phyloP scores from a whole-genome alignment of 2,113 vertebrate genomes.

The Vimba vimba region DNA sequence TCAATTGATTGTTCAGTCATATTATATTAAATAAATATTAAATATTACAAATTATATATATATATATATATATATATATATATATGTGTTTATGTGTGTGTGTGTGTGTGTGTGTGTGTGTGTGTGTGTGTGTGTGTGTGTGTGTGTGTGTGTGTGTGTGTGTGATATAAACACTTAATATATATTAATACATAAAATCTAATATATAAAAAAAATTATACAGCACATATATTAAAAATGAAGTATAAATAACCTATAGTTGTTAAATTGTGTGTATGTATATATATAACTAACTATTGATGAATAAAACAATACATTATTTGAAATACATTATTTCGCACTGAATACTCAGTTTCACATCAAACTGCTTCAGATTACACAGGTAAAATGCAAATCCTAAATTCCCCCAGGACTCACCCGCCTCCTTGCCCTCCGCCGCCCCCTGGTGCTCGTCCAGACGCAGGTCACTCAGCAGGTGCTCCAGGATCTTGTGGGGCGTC shows the following conservation, averaged over 20 bases:
- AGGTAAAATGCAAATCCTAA: not conserved
- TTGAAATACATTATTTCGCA: not conserved
- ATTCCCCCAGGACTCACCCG: slow-evolving; percentile 77
- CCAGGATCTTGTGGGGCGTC: slow-evolving; percentile 96
- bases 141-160: not conserved
- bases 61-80: too few species aligned
- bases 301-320: not conserved
- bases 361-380: not conserved
- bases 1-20: too few species aligned
- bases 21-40: not conserved
- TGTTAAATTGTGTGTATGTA: too few species aligned
- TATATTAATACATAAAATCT: not conserved
- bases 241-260: too few species aligned
- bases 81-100: too few species aligned
- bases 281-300: not conserved
- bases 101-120: too few species aligned
- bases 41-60: too few species aligned
- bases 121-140: not conserved
- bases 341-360: not conserved
- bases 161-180: not conserved
- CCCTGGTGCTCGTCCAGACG: slow-evolving; percentile 90
- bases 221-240: too few species aligned
- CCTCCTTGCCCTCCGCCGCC: slow-evolving; percentile 85
- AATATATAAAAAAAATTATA: not conserved
- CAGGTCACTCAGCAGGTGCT: slow-evolving; percentile 94